These are phyloP conservation scores for Columba livia DNA, from an alignment of 2,113 vertebrate species.

Conservation along the genomic window DNA sequence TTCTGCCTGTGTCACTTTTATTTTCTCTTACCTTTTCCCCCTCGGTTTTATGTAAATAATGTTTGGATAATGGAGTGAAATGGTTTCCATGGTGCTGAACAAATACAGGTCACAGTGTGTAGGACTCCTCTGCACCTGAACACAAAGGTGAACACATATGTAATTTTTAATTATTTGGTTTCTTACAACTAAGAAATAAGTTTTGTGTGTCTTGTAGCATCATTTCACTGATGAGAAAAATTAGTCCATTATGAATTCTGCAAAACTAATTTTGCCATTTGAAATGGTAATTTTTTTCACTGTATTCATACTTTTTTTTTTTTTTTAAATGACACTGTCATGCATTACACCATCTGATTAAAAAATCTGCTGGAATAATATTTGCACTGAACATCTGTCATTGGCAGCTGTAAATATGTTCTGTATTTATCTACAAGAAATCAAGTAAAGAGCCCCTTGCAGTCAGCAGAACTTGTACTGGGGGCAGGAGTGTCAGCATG, in stretches of 20 bases:
- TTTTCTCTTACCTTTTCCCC: constrained; percentile 61
- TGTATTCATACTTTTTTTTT: background rate
- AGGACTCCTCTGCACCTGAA: constrained; percentile 72
- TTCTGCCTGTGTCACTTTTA: constrained; percentile 62
- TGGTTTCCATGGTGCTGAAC: constrained; percentile 81
- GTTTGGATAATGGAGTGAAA: constrained; percentile 80
- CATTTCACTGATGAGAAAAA: constrained; percentile 18
- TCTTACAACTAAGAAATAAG: constrained; percentile 60
- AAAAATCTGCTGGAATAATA: constrained; percentile 65
- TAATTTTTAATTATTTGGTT: constrained; percentile 70
- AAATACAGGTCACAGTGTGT: constrained; percentile 75
- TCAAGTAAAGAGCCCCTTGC: constrained; percentile 6
- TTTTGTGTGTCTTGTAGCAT: constrained; percentile 6
- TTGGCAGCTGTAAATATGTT: constrained; percentile 63
- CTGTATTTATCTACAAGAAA: constrained; percentile 51
- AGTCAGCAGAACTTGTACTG: background rate
- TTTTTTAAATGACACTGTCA: constrained; percentile 21
- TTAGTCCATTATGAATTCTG: background rate
- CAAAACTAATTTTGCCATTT: background rate
- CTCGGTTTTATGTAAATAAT: constrained; percentile 79
- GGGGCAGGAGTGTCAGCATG: rapidly evolving
- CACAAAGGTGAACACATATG: constrained; percentile 68
- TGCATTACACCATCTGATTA: constrained; percentile 66
- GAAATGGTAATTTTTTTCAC: constrained; percentile 37
- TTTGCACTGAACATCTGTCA: constrained; percentile 66